Base-by-base conservation (phyloP, 2,797 vertebrate species). In the Rhinatrema bivittatum region DNA sequence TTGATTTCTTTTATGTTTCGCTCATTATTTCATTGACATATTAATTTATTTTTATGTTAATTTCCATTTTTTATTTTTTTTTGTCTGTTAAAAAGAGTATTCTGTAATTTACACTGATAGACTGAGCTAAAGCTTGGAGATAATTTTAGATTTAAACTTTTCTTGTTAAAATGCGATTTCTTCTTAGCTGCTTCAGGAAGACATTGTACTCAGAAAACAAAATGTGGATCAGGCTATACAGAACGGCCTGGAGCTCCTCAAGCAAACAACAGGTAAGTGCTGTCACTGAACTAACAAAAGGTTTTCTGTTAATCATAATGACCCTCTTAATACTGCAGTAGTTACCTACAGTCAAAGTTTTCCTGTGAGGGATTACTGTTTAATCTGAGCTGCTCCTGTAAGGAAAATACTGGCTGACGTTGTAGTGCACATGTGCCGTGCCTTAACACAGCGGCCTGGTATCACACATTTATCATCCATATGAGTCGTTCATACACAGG, bases 191-290 rank as follows among this genome's bases (percentile, higher is more conserved):
- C 82, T 99, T 46, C 88, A 95, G 60, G 89, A 89, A 53, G 92
- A 99, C 57, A 96, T 99, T 60, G 55, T 79, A 39, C 69, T 90
- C 58, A 86, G 84, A 59, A 96, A 88, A 65, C 84, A 87, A 62
- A 89, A 88, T 41, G 89, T 99, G 40, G 93, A 97, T 59, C 90
- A 92, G 56, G 93, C 93, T 12, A 53, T 97, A 59, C 80, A 77
- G 42, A 99, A 98, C 56, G 96, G 96, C 40, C 70, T 96, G 74
- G 91, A 96, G 44, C 87, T 99, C 22, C 86, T 99, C 36, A 99
- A 99, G 57, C 93, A 96, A 65, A 94, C 95, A 46, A 99, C 93
- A 85, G 96, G 96, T 93, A 73, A 59, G 87, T 62, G 7, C 2
- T 35, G 42, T 34, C 16, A 30, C 9, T 15, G 42, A 36, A 32